Conservation (phyloP, 2,888 invertebrate genomes). For the Boloria selene region DNA sequence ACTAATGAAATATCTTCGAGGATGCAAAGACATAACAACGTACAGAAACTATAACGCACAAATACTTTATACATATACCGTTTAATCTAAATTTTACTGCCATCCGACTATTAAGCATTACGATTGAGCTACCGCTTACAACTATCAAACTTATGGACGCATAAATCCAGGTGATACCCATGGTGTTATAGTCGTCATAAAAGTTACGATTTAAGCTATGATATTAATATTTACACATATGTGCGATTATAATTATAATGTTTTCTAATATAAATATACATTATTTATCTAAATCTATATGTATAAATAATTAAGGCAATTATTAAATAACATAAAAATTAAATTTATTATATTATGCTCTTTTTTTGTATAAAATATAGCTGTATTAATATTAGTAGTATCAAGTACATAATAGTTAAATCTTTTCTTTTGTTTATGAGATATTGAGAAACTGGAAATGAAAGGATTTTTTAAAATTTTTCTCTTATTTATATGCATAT, state of each 20-base stretch:
- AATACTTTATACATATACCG: slow-evolving; percentile 14
- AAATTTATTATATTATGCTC: too few relatives aligned
- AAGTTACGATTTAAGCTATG: slow-evolving; percentile 39
- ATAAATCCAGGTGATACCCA: slow-evolving; percentile 44
- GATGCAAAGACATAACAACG: neutral
- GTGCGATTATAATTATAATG: slow-evolving; percentile 4
- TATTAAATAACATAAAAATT: too few relatives aligned
- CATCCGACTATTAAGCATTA: slow-evolving; percentile 36
- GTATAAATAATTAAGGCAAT: too few relatives aligned
- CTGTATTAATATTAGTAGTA: too few relatives aligned
- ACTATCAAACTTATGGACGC: slow-evolving; percentile 44
- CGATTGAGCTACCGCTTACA: slow-evolving; percentile 40
- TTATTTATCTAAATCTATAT: too few relatives aligned
- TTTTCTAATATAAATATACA: neutral
- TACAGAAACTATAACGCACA: slow-evolving; percentile 12
- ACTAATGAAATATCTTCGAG: too few relatives aligned
- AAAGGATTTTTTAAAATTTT: too few relatives aligned
- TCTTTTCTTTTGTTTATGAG: too few relatives aligned
- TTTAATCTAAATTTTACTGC: slow-evolving; percentile 36
- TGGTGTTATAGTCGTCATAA: slow-evolving; percentile 44
- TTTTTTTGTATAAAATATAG: too few relatives aligned
- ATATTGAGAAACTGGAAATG: too few relatives aligned
- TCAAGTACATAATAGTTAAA: too few relatives aligned
- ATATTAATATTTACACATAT: slow-evolving; percentile 30
- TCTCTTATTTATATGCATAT: too few relatives aligned